phyloP scores from a whole-genome alignment of 2,888 invertebrate genomes.

The Drosophila nigritarsus region DNA sequence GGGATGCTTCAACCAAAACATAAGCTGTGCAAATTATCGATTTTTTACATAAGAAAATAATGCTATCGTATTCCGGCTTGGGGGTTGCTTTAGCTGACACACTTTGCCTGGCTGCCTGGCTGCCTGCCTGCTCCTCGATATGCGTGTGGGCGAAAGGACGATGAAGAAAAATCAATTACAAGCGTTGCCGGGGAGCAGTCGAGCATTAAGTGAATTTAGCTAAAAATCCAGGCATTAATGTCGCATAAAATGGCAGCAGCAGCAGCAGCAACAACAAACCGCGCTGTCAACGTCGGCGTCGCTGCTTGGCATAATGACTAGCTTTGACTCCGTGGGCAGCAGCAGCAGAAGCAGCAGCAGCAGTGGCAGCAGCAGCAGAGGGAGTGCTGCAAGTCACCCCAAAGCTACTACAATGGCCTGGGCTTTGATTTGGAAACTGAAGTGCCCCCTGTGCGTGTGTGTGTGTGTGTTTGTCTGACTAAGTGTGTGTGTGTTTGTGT shows the following conservation, averaged over 20 bases:
- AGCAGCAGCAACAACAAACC: conserved; percentile 12
- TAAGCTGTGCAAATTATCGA: conserved; percentile 70
- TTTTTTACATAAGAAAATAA: conserved; percentile 67
- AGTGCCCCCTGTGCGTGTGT: conserved; percentile 53
- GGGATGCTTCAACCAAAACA: conserved; percentile 59
- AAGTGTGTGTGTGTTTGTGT: conserved; percentile 35
- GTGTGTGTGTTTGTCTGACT: conserved; percentile 1
- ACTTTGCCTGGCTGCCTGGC: conserved; percentile 47
- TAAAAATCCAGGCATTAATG: conserved; percentile 68
- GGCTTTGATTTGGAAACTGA: conserved; percentile 74
- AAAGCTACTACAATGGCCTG: conserved; percentile 51
- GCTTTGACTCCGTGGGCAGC: conserved; percentile 9
- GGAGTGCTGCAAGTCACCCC: conserved; percentile 49
- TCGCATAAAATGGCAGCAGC: conserved; percentile 54
- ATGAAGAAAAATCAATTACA: conserved; percentile 70
- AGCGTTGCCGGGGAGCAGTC: conserved; percentile 18
- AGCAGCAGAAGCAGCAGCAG: conserved; percentile 3
- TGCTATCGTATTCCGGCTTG: conserved; percentile 19
- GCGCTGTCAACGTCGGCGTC: conserved; percentile 21
- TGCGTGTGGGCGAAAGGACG: conserved; percentile 5
- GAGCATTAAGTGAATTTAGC: conserved; percentile 70
- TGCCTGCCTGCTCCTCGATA: neutral
- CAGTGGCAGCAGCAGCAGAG: conserved; percentile 4
- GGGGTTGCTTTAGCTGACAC: conserved; percentile 52
- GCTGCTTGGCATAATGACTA: conserved; percentile 59